phyloP scores from a whole-genome alignment of 2,797 vertebrate genomes.

The Dendrocincla fuliginosa region DNA sequence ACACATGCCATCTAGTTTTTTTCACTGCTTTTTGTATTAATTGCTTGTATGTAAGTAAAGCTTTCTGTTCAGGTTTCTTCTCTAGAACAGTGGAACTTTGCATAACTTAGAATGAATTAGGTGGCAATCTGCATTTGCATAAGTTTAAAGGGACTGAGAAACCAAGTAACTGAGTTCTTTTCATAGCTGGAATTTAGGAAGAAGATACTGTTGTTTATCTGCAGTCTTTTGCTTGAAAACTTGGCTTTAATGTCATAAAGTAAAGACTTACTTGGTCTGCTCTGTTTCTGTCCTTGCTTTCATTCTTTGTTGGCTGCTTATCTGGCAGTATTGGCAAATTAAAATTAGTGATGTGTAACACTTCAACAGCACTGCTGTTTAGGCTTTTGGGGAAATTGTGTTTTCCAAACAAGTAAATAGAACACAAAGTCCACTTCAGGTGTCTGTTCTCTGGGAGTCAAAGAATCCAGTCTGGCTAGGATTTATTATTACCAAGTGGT shows the following conservation, averaged over 20 bases:
- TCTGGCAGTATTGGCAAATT: not conserved
- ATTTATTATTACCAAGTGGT: not conserved
- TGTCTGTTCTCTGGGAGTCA: not conserved
- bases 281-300: not conserved
- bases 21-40: not conserved
- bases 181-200: not conserved
- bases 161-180: not conserved
- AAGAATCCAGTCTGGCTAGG: not conserved
- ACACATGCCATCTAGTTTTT: not conserved
- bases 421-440: not conserved
- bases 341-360: not conserved
- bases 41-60: not conserved
- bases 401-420: not conserved
- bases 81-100: not conserved
- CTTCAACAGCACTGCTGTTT: not conserved
- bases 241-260: not conserved
- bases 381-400: not conserved
- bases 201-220: not conserved
- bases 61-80: not conserved
- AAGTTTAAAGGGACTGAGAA: not conserved
- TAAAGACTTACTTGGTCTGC: not conserved
- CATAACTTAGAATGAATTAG: not conserved
- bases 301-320: not conserved
- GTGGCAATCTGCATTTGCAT: not conserved
- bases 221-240: not conserved